Evolutionary conservation across 2,888 invertebrate species (phyloP), one percentile per base, ranked within the genome.

Genomic region (Crossocerus cetratus): DNA sequence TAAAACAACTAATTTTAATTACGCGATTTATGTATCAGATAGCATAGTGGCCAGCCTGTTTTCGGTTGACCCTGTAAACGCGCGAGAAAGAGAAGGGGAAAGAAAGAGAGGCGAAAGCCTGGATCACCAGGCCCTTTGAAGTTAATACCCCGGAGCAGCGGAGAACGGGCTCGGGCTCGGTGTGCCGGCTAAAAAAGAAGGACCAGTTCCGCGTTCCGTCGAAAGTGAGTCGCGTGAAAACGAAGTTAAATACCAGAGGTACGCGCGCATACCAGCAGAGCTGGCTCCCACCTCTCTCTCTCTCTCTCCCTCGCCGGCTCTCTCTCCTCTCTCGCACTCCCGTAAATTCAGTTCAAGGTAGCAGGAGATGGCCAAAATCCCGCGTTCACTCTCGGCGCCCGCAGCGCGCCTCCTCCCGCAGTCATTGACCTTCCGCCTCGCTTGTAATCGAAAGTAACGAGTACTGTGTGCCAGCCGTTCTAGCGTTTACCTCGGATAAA

Each of bases 21-120:
- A n/a, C n/a, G n/a, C n/a, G n/a, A n/a, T n/a, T n/a, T n/a, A n/a
- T n/a, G n/a, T n/a, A n/a, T n/a, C n/a, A n/a, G 8, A 32, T 32
- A 5, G 32, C 32, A 11, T 2, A 32, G 5, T 32, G 8, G 32
- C 1, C 32, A 32, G 32, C 11, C 32, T 32, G 8, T 32, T 32
- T 32, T 32, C 1, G 32, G 32, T 4, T 32, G 32, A 32, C 32
- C 32, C 32, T 11, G 32, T 32, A 32, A 65, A 66, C 22, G 71
- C 53, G 69, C 63, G 32, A 18, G 43, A 63, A 62, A 63, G 64
- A 49, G 16, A 65, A 45, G 53, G 68, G 42, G 43, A 56, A 43
- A 54, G 55, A 22, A 55, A 71, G 58, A 22, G 65, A 43, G 49
- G 55, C 42, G 44, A 42, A 53, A 56, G 43, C 11, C 32, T 11